Evolutionary conservation across 2,113 vertebrate genomes (phyloP), one percentile per base, ranked within the genome.

Genomic region (Dasyurus viverrinus): DNA sequence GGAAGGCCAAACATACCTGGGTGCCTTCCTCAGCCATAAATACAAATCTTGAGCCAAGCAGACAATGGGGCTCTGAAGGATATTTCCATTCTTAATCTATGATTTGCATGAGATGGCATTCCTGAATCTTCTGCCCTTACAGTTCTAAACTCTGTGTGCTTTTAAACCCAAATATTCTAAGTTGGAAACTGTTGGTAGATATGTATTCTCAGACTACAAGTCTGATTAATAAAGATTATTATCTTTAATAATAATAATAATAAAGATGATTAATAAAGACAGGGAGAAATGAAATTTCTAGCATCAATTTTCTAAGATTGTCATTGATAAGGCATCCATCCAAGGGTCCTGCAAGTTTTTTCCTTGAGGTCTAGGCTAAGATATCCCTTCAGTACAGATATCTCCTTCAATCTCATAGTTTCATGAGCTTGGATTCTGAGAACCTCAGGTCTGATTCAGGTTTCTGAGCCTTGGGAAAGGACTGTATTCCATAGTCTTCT

Each of bases 61-160:
- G 50, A 93, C 93, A 95, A 97, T 94, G 90, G 54, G 84, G 91
- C 89, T 30, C 24, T 76, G 19, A 50, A 50, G 25, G 25, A 1
- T 19, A 92, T 97, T 98, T 97, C 96, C 96, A 95, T 96, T 68
- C 26, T 91, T 92, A 48, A 89, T 93, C 96, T 92, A 92, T 94
- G 93, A 97, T 98, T 98, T 97, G 91, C 92, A 53, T 53, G 54
- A 14, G 2, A 57, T 54, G 47, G 16, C 24, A 0, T 47, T 95
- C 93, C 76, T 92, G 3, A 25, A 46, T 2, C 7, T 92, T 48
- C 53, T 42, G 19, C 42, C 84, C 54, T 93, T 25, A 8, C 47
- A 52, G 11, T 27, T 26, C 27, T 57, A 22, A 36, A 24, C 8
- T 46, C 8, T 54, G 68, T 47, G n/a, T 91, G 46, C 47, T 90